Conservation (phyloP, 2,888 invertebrate species). For the Yponomeuta evonymella region DNA sequence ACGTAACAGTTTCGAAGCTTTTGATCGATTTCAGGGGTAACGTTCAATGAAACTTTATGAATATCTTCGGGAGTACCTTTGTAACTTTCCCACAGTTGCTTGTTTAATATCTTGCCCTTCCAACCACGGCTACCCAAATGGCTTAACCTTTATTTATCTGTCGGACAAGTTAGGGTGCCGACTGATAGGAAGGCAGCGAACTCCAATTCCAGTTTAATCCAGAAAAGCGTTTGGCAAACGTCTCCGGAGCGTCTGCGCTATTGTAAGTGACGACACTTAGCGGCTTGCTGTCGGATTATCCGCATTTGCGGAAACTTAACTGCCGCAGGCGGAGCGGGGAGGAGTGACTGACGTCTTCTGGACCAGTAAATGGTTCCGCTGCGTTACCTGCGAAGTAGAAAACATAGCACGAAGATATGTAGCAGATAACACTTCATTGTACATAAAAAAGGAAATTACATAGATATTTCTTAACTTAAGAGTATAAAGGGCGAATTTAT, state of each 20-base stretch:
- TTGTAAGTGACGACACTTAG: slow-evolving; percentile 43
- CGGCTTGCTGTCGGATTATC: slow-evolving; percentile 55
- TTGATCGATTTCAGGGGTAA: background rate
- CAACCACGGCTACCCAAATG: background rate
- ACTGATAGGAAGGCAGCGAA: background rate
- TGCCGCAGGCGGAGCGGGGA: background rate
- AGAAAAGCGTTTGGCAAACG: slow-evolving; percentile 21
- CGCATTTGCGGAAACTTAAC: slow-evolving; percentile 43
- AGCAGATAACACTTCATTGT: too few relatives aligned
- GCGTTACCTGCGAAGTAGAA: too few relatives aligned
- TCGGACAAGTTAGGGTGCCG: background rate
- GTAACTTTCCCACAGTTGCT: background rate
- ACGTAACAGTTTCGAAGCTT: background rate
- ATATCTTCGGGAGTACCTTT: background rate
- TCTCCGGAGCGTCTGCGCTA: slow-evolving; percentile 36
- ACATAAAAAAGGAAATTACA: too few relatives aligned
- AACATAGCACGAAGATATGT: too few relatives aligned
- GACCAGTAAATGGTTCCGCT: too few relatives aligned
- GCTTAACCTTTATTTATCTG: background rate
- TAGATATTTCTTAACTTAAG: too few relatives aligned
- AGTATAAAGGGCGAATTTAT: too few relatives aligned
- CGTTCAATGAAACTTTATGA: background rate
- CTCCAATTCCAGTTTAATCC: background rate
- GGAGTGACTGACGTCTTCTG: too few relatives aligned
- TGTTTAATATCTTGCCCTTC: background rate